These are phyloP conservation scores for human (Homo sapiens) DNA, from an alignment of 2,113 vertebrate genomes.

Conservation along the genomic window GRCh38 chr7:154213001-154213500, in stretches of 20 bases:
- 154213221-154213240: background rate
- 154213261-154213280: background rate
- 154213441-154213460: fast-evolving
- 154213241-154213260: background rate
- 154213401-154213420: background rate
- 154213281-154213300: background rate
- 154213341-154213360: fast-evolving
- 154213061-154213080: background rate
- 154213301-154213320: fast-evolving
- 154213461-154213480: background rate
- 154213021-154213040: background rate
- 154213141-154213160: fast-evolving
- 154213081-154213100: too few species aligned
- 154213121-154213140: background rate
- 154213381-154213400: too few species aligned
- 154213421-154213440: fast-evolving
- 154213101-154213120: background rate
- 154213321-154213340: background rate
- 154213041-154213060: background rate
- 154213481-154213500: fast-evolving
- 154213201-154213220: background rate
- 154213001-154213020: fast-evolving
- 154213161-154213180: fast-evolving
- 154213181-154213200: too few species aligned
- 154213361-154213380: fast-evolving